phyloP scores from a whole-genome alignment of 2,113 vertebrate species.

The Phainopepla nitens region DNA sequence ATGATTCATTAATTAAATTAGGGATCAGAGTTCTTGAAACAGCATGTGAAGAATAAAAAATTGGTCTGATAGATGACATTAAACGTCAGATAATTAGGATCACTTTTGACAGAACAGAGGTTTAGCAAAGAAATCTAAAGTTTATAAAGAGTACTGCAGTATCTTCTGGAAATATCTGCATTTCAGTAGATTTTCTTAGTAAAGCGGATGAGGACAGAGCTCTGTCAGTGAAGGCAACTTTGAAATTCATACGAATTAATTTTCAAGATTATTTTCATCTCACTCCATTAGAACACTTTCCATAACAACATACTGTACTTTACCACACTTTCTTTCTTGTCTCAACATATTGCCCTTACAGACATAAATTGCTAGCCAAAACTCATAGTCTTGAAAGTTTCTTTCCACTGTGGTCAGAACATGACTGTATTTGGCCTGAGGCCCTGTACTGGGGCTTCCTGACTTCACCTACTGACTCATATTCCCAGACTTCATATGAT shows the following conservation, averaged over 20 bases:
- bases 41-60: conserved; percentile 25
- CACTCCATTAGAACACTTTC: neutral
- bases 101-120: conserved; percentile 29
- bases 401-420: neutral
- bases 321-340: neutral
- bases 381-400: neutral
- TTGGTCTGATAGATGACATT: conserved; percentile 30
- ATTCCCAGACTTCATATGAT: neutral
- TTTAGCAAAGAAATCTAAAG: conserved; percentile 22
- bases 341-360: neutral
- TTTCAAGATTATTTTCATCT: neutral
- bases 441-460: neutral
- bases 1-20: conserved; percentile 60
- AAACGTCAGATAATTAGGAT: conserved; percentile 20
- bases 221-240: neutral
- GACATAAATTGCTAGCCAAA: neutral
- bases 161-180: conserved; percentile 3
- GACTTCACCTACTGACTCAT: neutral
- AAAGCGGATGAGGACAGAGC: neutral
- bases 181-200: neutral
- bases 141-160: neutral
- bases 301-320: neutral
- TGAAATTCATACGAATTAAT: neutral
- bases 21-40: conserved; percentile 41
- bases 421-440: neutral